Conservation (phyloP, 2,113 vertebrate species). For the Amia ocellicauda region DNA sequence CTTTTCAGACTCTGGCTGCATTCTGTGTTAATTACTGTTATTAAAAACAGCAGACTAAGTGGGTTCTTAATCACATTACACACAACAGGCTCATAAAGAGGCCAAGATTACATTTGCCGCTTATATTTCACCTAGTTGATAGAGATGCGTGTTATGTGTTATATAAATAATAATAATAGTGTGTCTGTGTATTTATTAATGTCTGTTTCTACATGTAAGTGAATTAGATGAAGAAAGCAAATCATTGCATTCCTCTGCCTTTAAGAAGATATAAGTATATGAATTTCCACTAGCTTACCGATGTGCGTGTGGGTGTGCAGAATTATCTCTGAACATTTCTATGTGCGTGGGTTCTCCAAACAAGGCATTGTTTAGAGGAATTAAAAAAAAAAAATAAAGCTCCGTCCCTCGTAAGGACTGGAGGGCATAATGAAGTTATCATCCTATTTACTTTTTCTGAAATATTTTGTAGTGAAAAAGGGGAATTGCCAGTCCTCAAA, state of each 20-base stretch:
- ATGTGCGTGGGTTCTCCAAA: slow-evolving; percentile 8
- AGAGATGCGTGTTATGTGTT: background rate
- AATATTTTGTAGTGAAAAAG: no score
- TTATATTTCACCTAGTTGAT: background rate
- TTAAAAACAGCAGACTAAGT: slow-evolving; percentile 3
- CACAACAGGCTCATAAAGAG: background rate
- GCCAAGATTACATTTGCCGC: background rate
- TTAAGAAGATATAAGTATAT: background rate
- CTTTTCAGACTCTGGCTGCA: background rate
- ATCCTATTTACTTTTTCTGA: no score
- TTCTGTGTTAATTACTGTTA: slow-evolving; percentile 19
- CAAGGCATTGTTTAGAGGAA: background rate
- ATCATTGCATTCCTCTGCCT: background rate
- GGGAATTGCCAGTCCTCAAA: no score
- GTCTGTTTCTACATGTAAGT: background rate
- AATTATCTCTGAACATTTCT: background rate
- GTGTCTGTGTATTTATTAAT: background rate
- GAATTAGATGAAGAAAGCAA: background rate
- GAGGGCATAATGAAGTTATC: no score
- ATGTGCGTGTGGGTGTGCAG: slow-evolving; percentile 7
- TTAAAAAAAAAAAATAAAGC: no score
- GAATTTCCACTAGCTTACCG: background rate
- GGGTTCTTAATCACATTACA: slow-evolving; percentile 12
- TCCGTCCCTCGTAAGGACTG: no score
- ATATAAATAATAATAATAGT: background rate